Evolutionary conservation across 1,140 invertebrate species (phyloP).

Genomic region (Grapholita molesta): DNA sequence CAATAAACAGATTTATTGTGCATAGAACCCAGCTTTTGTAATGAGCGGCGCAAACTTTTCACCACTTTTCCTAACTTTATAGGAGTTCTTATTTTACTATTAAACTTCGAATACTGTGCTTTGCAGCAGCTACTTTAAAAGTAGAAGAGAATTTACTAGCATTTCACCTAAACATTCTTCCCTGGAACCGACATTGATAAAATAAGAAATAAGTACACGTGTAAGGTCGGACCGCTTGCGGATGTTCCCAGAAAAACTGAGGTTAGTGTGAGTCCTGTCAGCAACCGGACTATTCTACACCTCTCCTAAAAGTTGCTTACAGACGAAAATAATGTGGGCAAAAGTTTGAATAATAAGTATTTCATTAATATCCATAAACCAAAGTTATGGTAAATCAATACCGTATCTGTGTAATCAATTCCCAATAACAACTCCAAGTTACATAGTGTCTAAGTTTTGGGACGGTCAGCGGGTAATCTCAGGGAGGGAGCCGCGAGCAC

Average conservation of each 20-base stretch:
- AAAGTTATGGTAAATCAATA: constrained; percentile 3
- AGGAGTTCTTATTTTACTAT: neutral
- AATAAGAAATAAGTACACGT: no score
- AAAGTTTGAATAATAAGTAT: neutral
- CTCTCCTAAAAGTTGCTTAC: neutral
- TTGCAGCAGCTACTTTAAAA: neutral
- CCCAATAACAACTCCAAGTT: constrained; percentile 15
- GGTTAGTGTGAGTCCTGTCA: neutral
- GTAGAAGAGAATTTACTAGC: neutral
- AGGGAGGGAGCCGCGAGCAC: neutral
- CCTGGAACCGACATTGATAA: no score
- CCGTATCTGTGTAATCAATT: constrained; percentile 2
- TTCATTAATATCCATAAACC: neutral
- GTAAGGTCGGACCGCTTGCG: neutral
- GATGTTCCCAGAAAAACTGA: neutral
- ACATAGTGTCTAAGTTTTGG: constrained; percentile 14
- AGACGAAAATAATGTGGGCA: neutral
- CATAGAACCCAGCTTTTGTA: neutral
- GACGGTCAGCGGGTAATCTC: constrained; percentile 7
- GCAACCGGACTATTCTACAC: neutral
- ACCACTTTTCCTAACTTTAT: neutral
- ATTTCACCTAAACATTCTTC: neutral
- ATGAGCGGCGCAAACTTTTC: neutral
- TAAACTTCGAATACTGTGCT: neutral
- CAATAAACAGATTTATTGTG: neutral